Conservation (phyloP, 2,797 vertebrate species). For the Parotocinclus haroldoi region DNA sequence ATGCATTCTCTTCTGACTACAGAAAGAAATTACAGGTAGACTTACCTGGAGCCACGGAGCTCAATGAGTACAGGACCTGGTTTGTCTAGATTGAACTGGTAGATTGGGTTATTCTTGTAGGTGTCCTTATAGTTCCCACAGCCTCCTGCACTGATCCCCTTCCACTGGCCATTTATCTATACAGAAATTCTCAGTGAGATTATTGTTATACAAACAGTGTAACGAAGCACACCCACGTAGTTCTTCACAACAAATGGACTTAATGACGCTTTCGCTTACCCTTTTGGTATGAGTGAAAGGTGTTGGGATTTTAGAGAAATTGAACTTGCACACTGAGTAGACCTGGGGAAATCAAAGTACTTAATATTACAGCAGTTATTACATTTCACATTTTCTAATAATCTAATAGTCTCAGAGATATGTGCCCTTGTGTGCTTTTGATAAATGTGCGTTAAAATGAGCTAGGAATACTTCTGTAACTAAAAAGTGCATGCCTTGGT, state of each 20-base stretch:
- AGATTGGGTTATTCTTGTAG: conserved; percentile 91
- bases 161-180: conserved; percentile 96
- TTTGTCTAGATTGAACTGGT: conserved; percentile 88
- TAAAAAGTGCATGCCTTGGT: no score
- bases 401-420: no score
- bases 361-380: no score
- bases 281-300: conserved; percentile 88
- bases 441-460: no score
- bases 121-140: conserved; percentile 95
- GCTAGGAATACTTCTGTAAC: no score
- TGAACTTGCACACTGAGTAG: conserved; percentile 91
- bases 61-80: conserved; percentile 87
- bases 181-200: no score
- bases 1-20: conserved; percentile 62
- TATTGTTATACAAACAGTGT: no score
- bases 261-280: conserved; percentile 66
- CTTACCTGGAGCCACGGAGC: conserved; percentile 91
- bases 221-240: not conserved
- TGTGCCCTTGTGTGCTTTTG: no score
- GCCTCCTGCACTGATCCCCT: conserved; percentile 86
- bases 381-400: no score
- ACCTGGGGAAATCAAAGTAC: no score
- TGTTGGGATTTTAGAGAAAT: conserved; percentile 91
- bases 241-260: not conserved
- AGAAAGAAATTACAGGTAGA: no score